Conservation (phyloP, 2,888 invertebrate genomes). For the Xanthia icteritia region DNA sequence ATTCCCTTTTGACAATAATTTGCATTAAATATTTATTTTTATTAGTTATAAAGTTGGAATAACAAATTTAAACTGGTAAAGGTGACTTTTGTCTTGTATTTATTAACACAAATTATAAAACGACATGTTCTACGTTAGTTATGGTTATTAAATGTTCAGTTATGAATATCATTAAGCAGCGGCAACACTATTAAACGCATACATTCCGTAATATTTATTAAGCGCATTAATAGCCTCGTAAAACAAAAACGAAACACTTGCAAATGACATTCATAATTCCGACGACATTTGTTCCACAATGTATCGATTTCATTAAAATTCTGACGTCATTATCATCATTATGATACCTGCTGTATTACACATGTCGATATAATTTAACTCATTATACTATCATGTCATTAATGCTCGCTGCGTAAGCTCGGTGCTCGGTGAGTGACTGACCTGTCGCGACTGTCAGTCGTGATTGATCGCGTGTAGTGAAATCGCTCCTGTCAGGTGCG, state of each 20-base stretch:
- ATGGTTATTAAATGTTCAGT: conserved; percentile 32
- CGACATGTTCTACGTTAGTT: conserved; percentile 27
- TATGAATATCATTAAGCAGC: conserved; percentile 35
- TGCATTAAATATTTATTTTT: conserved; percentile 34
- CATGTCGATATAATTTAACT: conserved; percentile 50
- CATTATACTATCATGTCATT: conserved; percentile 53
- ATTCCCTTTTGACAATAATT: conserved; percentile 29
- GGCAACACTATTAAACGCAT: conserved; percentile 12
- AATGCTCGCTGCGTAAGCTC: conserved; percentile 49
- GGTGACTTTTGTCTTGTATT: conserved; percentile 26
- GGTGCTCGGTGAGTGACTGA: conserved; percentile 51
- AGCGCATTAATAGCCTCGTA: conserved; percentile 42
- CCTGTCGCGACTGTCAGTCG: conserved; percentile 45
- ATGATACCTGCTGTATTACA: conserved; percentile 59
- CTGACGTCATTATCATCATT: conserved; percentile 46
- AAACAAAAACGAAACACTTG: conserved; percentile 50
- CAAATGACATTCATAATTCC: conserved; percentile 33
- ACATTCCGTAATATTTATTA: conserved; percentile 27
- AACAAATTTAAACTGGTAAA: conserved; percentile 29
- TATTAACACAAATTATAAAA: conserved; percentile 51
- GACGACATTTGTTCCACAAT: conserved; percentile 33
- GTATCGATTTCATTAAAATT: conserved; percentile 56
- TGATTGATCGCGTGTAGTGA: conserved; percentile 72
- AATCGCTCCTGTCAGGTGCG: conserved; percentile 81
- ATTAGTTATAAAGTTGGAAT: conserved; percentile 12